Evolutionary conservation across 1,140 invertebrate species (phyloP).

Genomic region (Hestina assimilis): DNA sequence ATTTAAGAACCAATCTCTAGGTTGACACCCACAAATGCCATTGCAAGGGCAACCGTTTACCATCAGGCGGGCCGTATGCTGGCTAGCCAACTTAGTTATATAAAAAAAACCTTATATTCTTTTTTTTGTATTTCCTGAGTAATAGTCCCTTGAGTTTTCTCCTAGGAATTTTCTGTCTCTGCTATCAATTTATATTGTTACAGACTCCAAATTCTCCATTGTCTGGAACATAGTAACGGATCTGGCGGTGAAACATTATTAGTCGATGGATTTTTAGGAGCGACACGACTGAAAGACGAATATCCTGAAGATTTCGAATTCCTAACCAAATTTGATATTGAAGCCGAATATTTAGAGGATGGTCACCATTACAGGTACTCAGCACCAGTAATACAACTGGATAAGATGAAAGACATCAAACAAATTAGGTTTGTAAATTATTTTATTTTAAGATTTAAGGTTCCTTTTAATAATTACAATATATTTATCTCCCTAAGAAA

Average conservation of each 20-base stretch:
- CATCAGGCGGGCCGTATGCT: too few relatives aligned
- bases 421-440: conserved; percentile 76
- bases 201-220: conserved; percentile 85
- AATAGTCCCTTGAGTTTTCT: too few relatives aligned
- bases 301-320: conserved; percentile 79
- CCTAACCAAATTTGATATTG: conserved; percentile 78
- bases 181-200: conserved; percentile 26
- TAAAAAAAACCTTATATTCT: too few relatives aligned
- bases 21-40: too few relatives aligned
- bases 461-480: too few relatives aligned
- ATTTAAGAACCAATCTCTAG: too few relatives aligned
- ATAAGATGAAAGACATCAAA: conserved; percentile 75
- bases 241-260: conserved; percentile 84
- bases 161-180: too few relatives aligned
- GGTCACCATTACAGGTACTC: conserved; percentile 76
- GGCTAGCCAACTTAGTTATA: too few relatives aligned
- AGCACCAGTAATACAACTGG: conserved; percentile 78
- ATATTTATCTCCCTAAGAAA: too few relatives aligned
- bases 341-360: conserved; percentile 82
- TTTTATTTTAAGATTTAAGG: too few relatives aligned
- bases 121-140: too few relatives aligned
- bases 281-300: conserved; percentile 76
- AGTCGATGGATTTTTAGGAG: conserved; percentile 84
- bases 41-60: too few relatives aligned
- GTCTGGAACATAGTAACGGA: conserved; percentile 79